phyloP scores from a whole-genome alignment of 2,888 invertebrate genomes.

The Hirtodrosophila trivittata region DNA sequence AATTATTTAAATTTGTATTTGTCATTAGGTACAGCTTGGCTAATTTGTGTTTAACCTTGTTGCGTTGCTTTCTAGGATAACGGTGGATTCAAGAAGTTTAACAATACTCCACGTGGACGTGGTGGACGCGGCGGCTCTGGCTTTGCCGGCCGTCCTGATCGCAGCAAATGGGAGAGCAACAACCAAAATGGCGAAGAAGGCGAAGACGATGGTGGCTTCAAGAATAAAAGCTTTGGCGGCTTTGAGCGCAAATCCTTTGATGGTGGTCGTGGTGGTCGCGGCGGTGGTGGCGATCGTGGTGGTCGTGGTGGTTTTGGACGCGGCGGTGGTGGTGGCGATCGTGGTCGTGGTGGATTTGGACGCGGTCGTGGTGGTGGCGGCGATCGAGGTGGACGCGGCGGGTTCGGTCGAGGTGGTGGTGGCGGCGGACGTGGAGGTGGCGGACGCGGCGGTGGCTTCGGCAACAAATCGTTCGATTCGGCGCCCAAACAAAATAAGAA shows the following conservation, averaged over 20 bases:
- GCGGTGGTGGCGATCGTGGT: conserved; percentile 69
- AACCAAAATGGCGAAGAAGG: conserved; percentile 51
- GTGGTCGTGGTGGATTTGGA: conserved; percentile 47
- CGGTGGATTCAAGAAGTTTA: conserved; percentile 79
- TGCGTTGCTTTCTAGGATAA: conserved; percentile 50
- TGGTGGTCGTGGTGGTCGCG: conserved; percentile 81
- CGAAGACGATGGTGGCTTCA: conserved; percentile 75
- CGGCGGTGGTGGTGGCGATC: conserved; percentile 35
- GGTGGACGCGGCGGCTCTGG: conserved; percentile 81
- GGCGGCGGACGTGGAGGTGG: conserved; percentile 83
- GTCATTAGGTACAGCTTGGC: conserved; percentile 66
- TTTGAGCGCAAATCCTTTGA: conserved; percentile 74
- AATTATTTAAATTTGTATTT: conserved; percentile 16
- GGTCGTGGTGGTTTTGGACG: conserved; percentile 45
- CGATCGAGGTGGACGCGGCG: conserved; percentile 83
- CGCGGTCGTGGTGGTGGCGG: conserved; percentile 65
- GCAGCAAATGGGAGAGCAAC: conserved; percentile 83
- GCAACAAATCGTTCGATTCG: conserved; percentile 86
- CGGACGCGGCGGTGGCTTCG: conserved; percentile 79
- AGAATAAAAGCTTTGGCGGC: conserved; percentile 82
- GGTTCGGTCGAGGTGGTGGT: conserved; percentile 45
- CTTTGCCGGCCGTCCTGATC: conserved; percentile 69
- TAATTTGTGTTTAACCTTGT: conserved; percentile 83
- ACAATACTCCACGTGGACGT: conserved; percentile 57
- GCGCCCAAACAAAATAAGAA: conserved; percentile 81